These are phyloP conservation scores for Euwallacea fornicatus DNA, from an alignment of 1,140 invertebrate genomes.

Conservation along the genomic window DNA sequence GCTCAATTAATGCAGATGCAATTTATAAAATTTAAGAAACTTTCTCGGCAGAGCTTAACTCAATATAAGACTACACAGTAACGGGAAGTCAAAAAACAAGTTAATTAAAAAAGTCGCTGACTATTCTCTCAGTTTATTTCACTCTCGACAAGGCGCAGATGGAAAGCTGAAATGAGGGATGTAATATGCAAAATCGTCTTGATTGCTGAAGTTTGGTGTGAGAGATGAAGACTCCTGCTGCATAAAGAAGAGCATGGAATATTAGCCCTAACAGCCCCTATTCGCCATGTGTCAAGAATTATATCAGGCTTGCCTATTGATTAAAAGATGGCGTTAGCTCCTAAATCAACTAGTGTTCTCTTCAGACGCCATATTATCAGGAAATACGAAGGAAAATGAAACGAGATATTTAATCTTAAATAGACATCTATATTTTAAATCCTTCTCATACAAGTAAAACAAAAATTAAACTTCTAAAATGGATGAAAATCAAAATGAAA, in stretches of 20 bases:
- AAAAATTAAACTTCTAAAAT: conserved; percentile 37
- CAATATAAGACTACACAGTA: conserved; percentile 13
- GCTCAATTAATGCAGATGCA: conserved; percentile 21
- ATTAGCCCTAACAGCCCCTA: too few relatives aligned
- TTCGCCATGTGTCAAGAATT: too few relatives aligned
- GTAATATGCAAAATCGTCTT: conserved; percentile 16
- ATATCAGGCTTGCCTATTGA: too few relatives aligned
- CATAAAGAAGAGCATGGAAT: too few relatives aligned
- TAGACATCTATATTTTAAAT: conserved; percentile 38
- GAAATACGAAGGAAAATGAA: conserved; percentile 1
- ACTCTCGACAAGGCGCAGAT: conserved; percentile 20
- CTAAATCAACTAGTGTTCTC: too few relatives aligned
- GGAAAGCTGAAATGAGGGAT: conserved; percentile 9
- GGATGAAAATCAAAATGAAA: conserved; percentile 31
- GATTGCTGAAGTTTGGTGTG: neutral
- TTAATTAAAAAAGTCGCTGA: conserved; percentile 15
- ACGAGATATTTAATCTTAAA: conserved; percentile 25
- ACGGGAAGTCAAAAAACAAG: conserved; percentile 17
- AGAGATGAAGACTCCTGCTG: too few relatives aligned
- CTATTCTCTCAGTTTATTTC: conserved; percentile 15
- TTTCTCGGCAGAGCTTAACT: conserved; percentile 14
- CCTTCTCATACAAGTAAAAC: conserved; percentile 37
- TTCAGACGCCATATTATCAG: too few relatives aligned
- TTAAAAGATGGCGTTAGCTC: too few relatives aligned
- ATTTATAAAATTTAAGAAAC: conserved; percentile 21